Percentiles rank a stretch among this genome's conserved stretches.
phyloP scores from a whole-genome alignment of 2,888 invertebrate genomes.

The Pammene aurita region DNA sequence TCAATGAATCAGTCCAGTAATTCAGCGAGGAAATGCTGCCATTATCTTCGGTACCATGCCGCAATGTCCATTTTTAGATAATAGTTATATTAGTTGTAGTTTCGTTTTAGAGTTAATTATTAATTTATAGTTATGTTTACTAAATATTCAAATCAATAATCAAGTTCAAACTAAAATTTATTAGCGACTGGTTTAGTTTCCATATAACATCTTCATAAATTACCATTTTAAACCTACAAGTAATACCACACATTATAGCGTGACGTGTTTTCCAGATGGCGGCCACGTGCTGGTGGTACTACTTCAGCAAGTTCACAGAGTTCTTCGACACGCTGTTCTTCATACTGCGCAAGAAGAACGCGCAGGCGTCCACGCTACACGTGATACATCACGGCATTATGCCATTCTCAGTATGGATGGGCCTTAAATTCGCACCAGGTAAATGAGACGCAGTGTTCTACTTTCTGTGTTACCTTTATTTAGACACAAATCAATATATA shows the following conservation, averaged over 20 bases:
- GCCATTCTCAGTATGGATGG: constrained; percentile 98
- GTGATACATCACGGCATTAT: constrained; percentile 98
- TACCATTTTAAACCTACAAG: not conserved
- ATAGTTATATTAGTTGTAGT: no score
- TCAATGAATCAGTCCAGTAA: no score
- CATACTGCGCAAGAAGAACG: constrained; percentile 96
- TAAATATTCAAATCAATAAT: no score
- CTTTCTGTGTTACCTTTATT: no score
- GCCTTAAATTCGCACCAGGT: constrained; percentile 97
- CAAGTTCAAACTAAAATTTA: no score
- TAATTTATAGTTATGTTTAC: no score
- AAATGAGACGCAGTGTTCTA: constrained; percentile 43
- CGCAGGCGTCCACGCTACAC: constrained; percentile 96
- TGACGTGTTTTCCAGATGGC: constrained; percentile 87
- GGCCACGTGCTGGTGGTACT: constrained; percentile 97
- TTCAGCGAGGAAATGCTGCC: no score
- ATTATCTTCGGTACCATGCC: no score
- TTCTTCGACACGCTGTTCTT: constrained; percentile 99
- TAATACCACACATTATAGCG: not conserved
- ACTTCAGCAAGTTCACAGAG: constrained; percentile 98
- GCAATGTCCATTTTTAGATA: no score
- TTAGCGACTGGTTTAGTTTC: no score
- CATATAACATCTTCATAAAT: not conserved
- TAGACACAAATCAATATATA: no score
- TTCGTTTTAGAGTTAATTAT: no score